These are phyloP conservation scores for Leptodactylus fallax DNA, from an alignment of 2,797 vertebrate genomes.

Conservation along the genomic window DNA sequence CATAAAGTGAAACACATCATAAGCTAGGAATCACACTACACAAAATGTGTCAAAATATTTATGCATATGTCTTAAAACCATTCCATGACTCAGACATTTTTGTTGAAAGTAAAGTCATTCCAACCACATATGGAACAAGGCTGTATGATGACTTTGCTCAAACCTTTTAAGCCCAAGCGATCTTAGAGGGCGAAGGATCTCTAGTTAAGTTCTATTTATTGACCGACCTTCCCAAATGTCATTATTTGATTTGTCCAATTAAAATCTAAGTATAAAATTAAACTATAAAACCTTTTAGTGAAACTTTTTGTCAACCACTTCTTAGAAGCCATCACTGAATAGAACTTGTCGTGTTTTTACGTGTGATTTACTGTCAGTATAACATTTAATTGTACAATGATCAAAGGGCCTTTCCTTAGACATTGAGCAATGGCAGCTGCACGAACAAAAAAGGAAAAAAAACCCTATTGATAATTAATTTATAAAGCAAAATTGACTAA, in stretches of 20 bases:
- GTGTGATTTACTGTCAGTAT: constrained; percentile 24
- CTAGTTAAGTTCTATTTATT: neutral
- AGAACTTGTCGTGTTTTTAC: neutral
- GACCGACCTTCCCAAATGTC: neutral
- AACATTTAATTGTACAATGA: constrained; percentile 43
- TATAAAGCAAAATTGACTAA: constrained; percentile 26
- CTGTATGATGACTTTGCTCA: too few species aligned
- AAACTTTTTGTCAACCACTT: neutral
- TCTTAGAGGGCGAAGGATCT: too few species aligned
- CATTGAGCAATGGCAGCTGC: constrained; percentile 45
- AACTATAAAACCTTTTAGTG: too few species aligned
- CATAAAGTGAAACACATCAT: neutral
- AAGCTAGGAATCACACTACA: neutral
- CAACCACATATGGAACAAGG: too few species aligned
- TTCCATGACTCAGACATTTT: neutral
- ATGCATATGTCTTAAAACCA: neutral
- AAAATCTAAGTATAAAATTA: neutral
- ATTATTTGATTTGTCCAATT: neutral
- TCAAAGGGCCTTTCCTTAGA: constrained; percentile 44
- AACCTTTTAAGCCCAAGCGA: too few species aligned
- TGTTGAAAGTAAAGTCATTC: neutral
- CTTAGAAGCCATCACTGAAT: neutral
- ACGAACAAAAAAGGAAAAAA: constrained; percentile 29
- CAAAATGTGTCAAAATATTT: neutral
- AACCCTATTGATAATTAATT: constrained; percentile 49